Conservation (phyloP, 2,797 vertebrate genomes). For the Macropodus opercularis region DNA sequence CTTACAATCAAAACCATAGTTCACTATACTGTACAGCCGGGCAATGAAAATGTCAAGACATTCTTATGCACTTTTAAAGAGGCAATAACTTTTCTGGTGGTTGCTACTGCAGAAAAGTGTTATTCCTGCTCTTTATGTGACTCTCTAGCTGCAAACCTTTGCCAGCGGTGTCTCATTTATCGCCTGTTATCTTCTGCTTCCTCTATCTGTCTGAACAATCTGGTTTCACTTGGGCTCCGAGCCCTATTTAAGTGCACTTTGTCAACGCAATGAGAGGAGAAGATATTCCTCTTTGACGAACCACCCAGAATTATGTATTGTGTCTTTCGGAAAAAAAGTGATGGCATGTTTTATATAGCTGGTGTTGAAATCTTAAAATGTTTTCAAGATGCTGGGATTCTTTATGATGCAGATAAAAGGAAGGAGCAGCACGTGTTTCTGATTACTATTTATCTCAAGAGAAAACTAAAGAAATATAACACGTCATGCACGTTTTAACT, state of each 20-base stretch:
- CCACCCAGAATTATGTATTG: conserved; percentile 64
- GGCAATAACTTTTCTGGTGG: conserved; percentile 40
- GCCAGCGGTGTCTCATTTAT: conserved; percentile 59
- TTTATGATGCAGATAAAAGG: conserved; percentile 55
- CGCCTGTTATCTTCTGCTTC: conserved; percentile 60
- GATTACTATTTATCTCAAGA: conserved; percentile 25
- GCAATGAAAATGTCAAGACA: conserved; percentile 48
- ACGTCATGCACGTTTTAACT: conserved; percentile 5
- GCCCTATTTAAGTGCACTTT: conserved; percentile 70
- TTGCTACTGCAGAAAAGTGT: conserved; percentile 57
- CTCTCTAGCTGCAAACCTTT: conserved; percentile 49
- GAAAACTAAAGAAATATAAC: background rate
- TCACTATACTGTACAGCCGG: background rate
- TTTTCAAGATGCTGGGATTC: conserved; percentile 72
- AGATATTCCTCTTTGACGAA: conserved; percentile 58
- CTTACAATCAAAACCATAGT: background rate
- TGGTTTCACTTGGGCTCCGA: conserved; percentile 73
- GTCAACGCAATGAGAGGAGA: conserved; percentile 70
- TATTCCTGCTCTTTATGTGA: conserved; percentile 44
- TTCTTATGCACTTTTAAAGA: conserved; percentile 42
- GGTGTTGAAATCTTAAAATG: conserved; percentile 67
- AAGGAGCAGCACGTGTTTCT: conserved; percentile 31
- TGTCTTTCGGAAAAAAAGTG: conserved; percentile 50
- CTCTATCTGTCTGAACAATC: conserved; percentile 66
- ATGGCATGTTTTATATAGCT: conserved; percentile 57